Conservation (phyloP, 2,888 invertebrate genomes). For the Catocala fraxini region DNA sequence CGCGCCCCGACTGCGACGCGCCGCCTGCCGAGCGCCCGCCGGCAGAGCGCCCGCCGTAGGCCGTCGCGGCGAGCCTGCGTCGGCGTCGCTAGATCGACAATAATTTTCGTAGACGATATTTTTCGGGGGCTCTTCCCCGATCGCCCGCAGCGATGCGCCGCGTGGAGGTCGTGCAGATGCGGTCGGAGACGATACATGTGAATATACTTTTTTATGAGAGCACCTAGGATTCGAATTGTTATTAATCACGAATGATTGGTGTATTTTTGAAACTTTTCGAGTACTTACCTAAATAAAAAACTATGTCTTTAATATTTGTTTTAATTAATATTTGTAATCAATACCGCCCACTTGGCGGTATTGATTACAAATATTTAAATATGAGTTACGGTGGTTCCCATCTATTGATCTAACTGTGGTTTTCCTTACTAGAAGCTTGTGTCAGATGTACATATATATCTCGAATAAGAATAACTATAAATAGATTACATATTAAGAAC, state of each 20-base stretch:
- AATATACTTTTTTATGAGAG: slow-evolving; percentile 60
- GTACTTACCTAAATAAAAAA: slow-evolving; percentile 59
- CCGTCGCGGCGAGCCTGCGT: slow-evolving; percentile 20
- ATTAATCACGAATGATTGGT: slow-evolving; percentile 66
- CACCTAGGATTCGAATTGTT: slow-evolving; percentile 62
- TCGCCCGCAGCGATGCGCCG: slow-evolving; percentile 13
- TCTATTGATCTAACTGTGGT: too few relatives aligned
- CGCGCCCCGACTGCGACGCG: slow-evolving; percentile 52
- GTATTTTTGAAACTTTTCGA: slow-evolving; percentile 74
- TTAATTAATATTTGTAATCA: background rate
- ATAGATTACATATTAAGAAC: too few relatives aligned
- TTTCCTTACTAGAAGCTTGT: too few relatives aligned
- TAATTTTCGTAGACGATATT: slow-evolving; percentile 72
- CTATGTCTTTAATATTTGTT: slow-evolving; percentile 51
- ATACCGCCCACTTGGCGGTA: too few relatives aligned
- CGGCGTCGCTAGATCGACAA: slow-evolving; percentile 65
- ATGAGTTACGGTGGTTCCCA: too few relatives aligned
- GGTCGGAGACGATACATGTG: slow-evolving; percentile 32
- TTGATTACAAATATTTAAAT: too few relatives aligned
- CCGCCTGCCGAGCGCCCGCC: slow-evolving; percentile 39
- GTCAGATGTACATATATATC: too few relatives aligned
- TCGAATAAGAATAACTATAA: too few relatives aligned
- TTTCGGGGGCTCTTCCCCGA: slow-evolving; percentile 21
- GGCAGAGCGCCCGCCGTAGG: slow-evolving; percentile 43
- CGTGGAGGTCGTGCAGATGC: slow-evolving; percentile 3